Percentiles rank a stretch among this genome's conserved stretches.
These are phyloP conservation scores for Mormyrus hasselquistii DNA, from an alignment of 2,797 vertebrate genomes.

Conservation along the genomic window DNA sequence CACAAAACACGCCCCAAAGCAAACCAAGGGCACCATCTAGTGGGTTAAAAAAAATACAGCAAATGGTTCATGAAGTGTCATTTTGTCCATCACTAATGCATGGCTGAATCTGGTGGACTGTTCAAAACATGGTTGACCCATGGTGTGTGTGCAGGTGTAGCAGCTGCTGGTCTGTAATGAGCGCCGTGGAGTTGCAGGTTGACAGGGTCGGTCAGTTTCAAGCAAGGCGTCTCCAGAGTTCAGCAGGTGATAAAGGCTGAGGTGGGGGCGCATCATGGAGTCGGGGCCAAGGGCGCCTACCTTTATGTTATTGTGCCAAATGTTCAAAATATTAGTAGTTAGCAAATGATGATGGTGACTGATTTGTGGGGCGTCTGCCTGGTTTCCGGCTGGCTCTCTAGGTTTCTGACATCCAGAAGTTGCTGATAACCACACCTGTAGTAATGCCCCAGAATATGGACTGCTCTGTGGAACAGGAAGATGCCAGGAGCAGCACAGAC, in stretches of 20 bases:
- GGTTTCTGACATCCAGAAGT: slow-evolving; percentile 74
- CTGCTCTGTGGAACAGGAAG: slow-evolving; percentile 64
- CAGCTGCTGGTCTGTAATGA: slow-evolving; percentile 68
- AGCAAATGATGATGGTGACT: not conserved
- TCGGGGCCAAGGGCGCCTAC: not conserved
- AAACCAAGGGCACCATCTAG: not conserved
- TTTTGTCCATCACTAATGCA: not conserved
- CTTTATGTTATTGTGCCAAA: not conserved
- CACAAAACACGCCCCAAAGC: not conserved
- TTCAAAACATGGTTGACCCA: not conserved
- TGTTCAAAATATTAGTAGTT: not conserved
- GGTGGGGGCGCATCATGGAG: slow-evolving; percentile 39
- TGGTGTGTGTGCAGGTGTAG: slow-evolving; percentile 58
- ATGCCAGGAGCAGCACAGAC: slow-evolving; percentile 59
- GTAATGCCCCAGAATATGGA: slow-evolving; percentile 70
- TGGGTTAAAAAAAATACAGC: not conserved
- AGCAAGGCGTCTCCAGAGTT: slow-evolving; percentile 57
- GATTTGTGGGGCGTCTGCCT: not conserved
- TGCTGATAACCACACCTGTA: slow-evolving; percentile 54
- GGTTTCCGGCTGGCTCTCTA: slow-evolving; percentile 31
- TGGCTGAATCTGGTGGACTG: not conserved
- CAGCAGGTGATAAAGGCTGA: slow-evolving; percentile 69
- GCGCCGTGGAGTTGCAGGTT: slow-evolving; percentile 73
- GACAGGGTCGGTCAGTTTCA: slow-evolving; percentile 67
- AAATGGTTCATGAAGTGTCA: not conserved